Evolutionary conservation across 1,140 invertebrate genomes (phyloP).

Genomic region (Melipona quadrifasciata): DNA sequence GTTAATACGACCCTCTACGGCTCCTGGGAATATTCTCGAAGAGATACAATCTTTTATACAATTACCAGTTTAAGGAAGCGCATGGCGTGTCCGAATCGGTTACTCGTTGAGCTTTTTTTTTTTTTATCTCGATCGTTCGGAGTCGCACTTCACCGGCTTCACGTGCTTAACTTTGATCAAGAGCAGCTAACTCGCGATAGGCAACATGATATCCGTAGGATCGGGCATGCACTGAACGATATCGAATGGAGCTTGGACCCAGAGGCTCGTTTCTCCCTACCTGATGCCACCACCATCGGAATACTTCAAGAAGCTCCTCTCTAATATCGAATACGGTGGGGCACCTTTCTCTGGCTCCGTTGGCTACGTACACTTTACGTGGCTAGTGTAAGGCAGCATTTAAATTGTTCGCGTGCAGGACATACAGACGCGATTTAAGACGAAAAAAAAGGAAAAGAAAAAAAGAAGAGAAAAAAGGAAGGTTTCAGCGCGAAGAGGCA

Average conservation of each 20-base stretch:
- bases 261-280: slow-evolving; percentile 75
- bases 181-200: slow-evolving; percentile 65
- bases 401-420: slow-evolving; percentile 15
- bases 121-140: not conserved
- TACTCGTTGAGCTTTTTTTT: not conserved
- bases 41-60: slow-evolving; percentile 20
- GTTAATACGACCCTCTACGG: slow-evolving; percentile 3
- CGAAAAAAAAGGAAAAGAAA: slow-evolving; percentile 14
- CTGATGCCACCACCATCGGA: slow-evolving; percentile 70
- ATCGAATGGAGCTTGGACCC: slow-evolving; percentile 70
- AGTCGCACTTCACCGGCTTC: slow-evolving; percentile 62
- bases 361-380: slow-evolving; percentile 35
- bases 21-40: not conserved
- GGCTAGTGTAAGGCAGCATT: slow-evolving; percentile 25
- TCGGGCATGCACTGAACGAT: slow-evolving; percentile 59
- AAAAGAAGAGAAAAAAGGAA: slow-evolving; percentile 28
- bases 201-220: slow-evolving; percentile 71
- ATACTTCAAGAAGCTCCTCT: slow-evolving; percentile 75
- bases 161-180: slow-evolving; percentile 49
- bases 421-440: slow-evolving; percentile 24
- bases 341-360: slow-evolving; percentile 77
- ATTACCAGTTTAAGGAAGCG: slow-evolving; percentile 73
- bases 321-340: slow-evolving; percentile 77
- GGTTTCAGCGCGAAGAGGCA: slow-evolving; percentile 29
- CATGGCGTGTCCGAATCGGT: slow-evolving; percentile 61